Conservation (phyloP, 2,888 invertebrate species). For the Monopis laevigella region DNA sequence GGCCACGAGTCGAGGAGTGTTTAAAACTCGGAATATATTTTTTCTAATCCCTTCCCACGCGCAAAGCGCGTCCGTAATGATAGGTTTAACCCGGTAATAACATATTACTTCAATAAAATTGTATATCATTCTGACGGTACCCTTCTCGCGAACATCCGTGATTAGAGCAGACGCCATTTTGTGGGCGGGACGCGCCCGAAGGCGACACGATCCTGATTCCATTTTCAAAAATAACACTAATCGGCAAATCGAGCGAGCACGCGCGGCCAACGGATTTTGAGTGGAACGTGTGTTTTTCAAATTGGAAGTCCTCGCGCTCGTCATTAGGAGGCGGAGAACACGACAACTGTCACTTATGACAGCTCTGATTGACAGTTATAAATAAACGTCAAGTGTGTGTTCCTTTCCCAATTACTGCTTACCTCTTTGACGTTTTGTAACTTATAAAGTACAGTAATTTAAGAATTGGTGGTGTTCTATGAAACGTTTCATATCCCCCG, state of each 20-base stretch:
- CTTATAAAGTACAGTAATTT: no score
- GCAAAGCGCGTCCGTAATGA: constrained; percentile 55
- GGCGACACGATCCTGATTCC: constrained; percentile 64
- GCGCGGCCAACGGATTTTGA: constrained; percentile 26
- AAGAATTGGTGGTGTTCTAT: no score
- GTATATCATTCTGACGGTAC: constrained; percentile 56
- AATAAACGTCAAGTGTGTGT: constrained; percentile 34
- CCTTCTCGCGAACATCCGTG: constrained; percentile 57
- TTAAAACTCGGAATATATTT: constrained; percentile 43
- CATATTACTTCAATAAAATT: constrained; percentile 65
- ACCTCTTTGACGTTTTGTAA: no score
- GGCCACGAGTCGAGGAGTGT: constrained; percentile 45
- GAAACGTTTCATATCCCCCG: neutral
- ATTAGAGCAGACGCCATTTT: constrained; percentile 62
- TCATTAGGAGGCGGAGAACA: constrained; percentile 55
- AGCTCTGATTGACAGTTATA: constrained; percentile 62
- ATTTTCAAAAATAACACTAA: constrained; percentile 65
- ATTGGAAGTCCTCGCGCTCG: constrained; percentile 55
- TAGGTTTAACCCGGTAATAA: constrained; percentile 60
- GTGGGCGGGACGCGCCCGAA: constrained; percentile 58
- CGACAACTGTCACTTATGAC: constrained; percentile 63
- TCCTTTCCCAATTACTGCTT: neutral
- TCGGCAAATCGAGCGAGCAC: constrained; percentile 61
- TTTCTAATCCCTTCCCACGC: constrained; percentile 66
- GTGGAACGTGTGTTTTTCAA: constrained; percentile 60